Conservation (phyloP, 2,797 vertebrate species). For the Karalla daura region DNA sequence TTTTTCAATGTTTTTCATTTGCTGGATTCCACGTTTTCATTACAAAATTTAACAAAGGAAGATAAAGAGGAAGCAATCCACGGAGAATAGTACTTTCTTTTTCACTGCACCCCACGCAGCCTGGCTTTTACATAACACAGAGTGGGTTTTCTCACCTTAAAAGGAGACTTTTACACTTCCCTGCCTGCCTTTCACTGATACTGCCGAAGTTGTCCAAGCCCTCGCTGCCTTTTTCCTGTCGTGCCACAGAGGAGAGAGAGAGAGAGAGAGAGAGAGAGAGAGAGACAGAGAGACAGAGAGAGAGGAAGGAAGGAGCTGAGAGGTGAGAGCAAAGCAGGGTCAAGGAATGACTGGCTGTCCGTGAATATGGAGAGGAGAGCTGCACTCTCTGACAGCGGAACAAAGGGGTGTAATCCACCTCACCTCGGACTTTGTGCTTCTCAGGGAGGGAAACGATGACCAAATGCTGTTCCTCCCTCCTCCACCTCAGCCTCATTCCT, state of each 20-base stretch:
- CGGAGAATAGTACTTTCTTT: slow-evolving; percentile 57
- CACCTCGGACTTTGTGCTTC: slow-evolving; percentile 66
- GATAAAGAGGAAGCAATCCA: slow-evolving; percentile 57
- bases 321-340: slow-evolving; percentile 32
- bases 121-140: slow-evolving; percentile 79
- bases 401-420: slow-evolving; percentile 70
- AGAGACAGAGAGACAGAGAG: slow-evolving; percentile 26
- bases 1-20: slow-evolving; percentile 26
- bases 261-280: slow-evolving; percentile 54
- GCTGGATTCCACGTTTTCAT: slow-evolving; percentile 17
- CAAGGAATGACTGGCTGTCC: slow-evolving; percentile 45
- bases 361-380: slow-evolving; percentile 56
- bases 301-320: slow-evolving; percentile 55
- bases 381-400: slow-evolving; percentile 49
- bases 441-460: slow-evolving; percentile 56
- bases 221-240: slow-evolving; percentile 73
- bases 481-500: slow-evolving; percentile 64
- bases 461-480: slow-evolving; percentile 35
- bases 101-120: slow-evolving; percentile 67
- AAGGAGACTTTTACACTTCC: slow-evolving; percentile 83
- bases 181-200: slow-evolving; percentile 71
- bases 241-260: slow-evolving; percentile 59
- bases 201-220: slow-evolving; percentile 69
- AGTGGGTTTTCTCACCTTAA: slow-evolving; percentile 86
- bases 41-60: slow-evolving; percentile 32